These are phyloP conservation scores for Parasteatoda lunata DNA, from an alignment of 2,888 invertebrate species.

Conservation along the genomic window DNA sequence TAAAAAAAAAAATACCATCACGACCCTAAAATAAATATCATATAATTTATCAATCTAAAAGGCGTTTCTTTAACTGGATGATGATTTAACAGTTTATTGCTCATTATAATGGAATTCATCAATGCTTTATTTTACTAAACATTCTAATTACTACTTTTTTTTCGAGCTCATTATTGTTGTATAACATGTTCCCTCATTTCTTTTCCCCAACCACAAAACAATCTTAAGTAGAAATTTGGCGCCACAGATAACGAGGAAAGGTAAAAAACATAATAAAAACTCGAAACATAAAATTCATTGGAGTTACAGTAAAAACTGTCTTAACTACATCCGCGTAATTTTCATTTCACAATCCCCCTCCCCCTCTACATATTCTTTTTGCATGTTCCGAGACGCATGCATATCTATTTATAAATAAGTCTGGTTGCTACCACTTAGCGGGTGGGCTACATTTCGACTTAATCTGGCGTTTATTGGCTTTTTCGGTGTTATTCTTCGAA, in stretches of 20 bases:
- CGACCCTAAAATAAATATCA: too few relatives aligned
- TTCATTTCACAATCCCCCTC: conserved; percentile 44
- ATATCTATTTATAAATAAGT: conserved; percentile 2
- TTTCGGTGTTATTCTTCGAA: conserved; percentile 6
- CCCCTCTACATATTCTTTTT: not conserved
- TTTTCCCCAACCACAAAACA: conserved; percentile 29
- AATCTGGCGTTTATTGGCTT: conserved; percentile 62
- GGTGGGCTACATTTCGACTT: conserved; percentile 55
- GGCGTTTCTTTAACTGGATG: too few relatives aligned
- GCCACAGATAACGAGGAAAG: conserved; percentile 22
- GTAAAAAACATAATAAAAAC: conserved; percentile 10
- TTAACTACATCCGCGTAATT: conserved; percentile 63
- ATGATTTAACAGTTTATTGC: too few relatives aligned
- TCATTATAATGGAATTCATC: too few relatives aligned
- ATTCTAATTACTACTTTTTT: too few relatives aligned
- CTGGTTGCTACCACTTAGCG: conserved; percentile 31
- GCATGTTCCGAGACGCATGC: not conserved
- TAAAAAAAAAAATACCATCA: too few relatives aligned
- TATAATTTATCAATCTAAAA: too few relatives aligned
- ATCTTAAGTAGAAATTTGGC: conserved; percentile 24
- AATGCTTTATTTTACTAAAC: too few relatives aligned
- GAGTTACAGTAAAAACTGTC: conserved; percentile 37
- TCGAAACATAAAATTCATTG: not conserved
- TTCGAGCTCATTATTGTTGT: too few relatives aligned
- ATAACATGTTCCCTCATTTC: too few relatives aligned